These are phyloP conservation scores for Procambarus clarkii DNA, from an alignment of 1,140 invertebrate species.

Conservation along the genomic window DNA sequence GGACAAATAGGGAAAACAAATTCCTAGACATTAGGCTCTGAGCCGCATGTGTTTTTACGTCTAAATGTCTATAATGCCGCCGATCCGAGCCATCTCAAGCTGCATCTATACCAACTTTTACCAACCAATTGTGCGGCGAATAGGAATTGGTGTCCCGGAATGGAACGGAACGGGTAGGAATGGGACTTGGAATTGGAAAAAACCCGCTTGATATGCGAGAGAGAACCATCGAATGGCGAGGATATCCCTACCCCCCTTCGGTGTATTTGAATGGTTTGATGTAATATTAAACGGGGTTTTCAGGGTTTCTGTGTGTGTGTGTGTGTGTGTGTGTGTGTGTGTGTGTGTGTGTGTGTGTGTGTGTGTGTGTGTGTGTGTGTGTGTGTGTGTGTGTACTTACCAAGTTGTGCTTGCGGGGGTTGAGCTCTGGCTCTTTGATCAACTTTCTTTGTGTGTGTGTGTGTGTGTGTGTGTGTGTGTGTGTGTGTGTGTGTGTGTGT, in stretches of 20 bases:
- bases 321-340: background rate
- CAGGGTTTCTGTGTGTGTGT: background rate
- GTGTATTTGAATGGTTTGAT: constrained; percentile 12
- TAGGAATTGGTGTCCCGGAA: constrained; percentile 48
- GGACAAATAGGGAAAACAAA: constrained; percentile 39
- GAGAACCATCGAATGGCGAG: background rate
- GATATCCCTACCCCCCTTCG: background rate
- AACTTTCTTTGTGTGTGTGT: no score
- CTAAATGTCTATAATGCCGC: constrained; percentile 44
- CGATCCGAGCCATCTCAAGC: constrained; percentile 42
- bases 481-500: no score
- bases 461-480: no score
- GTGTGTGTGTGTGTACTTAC: background rate
- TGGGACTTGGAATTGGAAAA: constrained; percentile 51
- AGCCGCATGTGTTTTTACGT: constrained; percentile 53
- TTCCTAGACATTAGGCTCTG: constrained; percentile 32
- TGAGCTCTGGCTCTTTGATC: no score
- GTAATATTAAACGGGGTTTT: constrained; percentile 12
- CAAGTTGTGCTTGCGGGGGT: background rate
- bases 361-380: background rate
- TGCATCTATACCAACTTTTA: constrained; percentile 57
- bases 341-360: background rate
- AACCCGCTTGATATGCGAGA: constrained; percentile 7
- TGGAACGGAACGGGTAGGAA: constrained; percentile 47
- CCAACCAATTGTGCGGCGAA: constrained; percentile 42